Conservation (phyloP, 1,140 invertebrate species). For the Drosophila leontia region DNA sequence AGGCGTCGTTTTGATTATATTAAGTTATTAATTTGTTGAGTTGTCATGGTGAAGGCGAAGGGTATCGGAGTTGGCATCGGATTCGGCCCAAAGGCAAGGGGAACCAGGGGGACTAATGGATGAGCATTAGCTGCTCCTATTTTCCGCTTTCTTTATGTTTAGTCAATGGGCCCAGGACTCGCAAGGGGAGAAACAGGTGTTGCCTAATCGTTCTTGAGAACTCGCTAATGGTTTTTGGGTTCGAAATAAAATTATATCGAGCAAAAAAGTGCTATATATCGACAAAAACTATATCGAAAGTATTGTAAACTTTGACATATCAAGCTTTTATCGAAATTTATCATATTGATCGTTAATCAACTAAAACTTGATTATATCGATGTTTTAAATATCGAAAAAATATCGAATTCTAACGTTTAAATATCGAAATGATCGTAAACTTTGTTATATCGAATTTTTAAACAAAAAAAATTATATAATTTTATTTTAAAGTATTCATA, state of each 20-base stretch:
- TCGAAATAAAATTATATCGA: neutral
- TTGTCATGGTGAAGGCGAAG: constrained; percentile 70
- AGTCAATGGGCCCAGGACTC: constrained; percentile 43
- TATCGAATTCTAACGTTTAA: too few species aligned
- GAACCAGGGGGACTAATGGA: constrained; percentile 20
- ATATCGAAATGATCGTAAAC: too few species aligned
- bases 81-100: neutral
- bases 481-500: neutral
- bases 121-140: constrained; percentile 34
- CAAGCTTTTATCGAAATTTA: neutral
- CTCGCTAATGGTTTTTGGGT: constrained; percentile 5
- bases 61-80: constrained; percentile 8
- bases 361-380: too few species aligned
- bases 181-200: neutral
- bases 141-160: constrained; percentile 44
- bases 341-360: too few species aligned
- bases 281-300: neutral
- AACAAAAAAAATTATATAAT: too few species aligned
- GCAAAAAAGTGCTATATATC: neutral
- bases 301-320: neutral
- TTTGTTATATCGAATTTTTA: neutral
- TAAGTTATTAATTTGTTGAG: constrained; percentile 84
- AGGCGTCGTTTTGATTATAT: constrained; percentile 76
- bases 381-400: too few species aligned
- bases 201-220: constrained; percentile 13